Evolutionary conservation across 2,888 invertebrate species (phyloP), one percentile per base, ranked within the genome.

Genomic region (Hartigia nigra): DNA sequence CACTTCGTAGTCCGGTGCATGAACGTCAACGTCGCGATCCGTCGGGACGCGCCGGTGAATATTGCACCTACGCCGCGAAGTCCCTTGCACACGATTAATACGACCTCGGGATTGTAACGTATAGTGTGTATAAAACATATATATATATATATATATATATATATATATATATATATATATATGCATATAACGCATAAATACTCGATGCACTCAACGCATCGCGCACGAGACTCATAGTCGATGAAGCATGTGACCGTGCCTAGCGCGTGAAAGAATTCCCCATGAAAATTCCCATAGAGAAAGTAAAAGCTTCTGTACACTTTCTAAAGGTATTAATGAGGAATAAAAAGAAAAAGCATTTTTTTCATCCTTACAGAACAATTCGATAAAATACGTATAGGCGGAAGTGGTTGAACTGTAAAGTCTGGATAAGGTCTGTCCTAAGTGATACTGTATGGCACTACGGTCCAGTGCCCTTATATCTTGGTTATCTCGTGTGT

Each of bases 1-100:
- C 79, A 78, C 77, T 82, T 81, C 81, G 23, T 23, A 55, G 55
- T 55, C 55, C 23, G 23, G 55, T 2, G 55, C 55, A 55, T 2
- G 55, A 23, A 9, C 55, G 55, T 55, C 23, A 55, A 9, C 55
- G 55, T 55, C 55, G 55, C 23, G 23, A 23, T 23, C 55, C 55
- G 55, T 23, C 1, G 55, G 14, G 23, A 55, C 55, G 23, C 55
- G 55, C 2, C 23, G 55, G 9, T 23, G 55, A 55, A 55, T 55
- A 14, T 55, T 23, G 9, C 55, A 55, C 55, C 23, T 55, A 55
- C 23, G 23, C 23, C 55, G 23, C 55, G 1, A 2, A 23, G 55
- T 55, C 23, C 9, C 23, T 55, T 9, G 23, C 23, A 9, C 23
- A 9, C 9, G 23, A 55, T 55, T 55, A 9, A 23, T 55, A 1